These are phyloP conservation scores for Cepaea hortensis DNA, from an alignment of 2,888 invertebrate species.

Conservation along the genomic window DNA sequence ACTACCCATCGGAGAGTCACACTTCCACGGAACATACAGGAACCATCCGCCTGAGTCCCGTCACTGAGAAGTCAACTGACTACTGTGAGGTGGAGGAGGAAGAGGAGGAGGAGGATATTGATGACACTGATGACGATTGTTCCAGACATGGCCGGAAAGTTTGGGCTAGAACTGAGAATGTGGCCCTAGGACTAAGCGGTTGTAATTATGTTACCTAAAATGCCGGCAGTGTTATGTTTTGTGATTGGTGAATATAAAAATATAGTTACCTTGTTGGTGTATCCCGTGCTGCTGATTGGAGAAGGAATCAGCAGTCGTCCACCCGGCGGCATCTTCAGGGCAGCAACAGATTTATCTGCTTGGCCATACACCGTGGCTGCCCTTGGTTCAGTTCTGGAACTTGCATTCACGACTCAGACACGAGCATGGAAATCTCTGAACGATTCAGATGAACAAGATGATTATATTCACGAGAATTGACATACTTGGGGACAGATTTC, in stretches of 20 bases:
- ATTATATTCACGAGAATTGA: too few relatives aligned
- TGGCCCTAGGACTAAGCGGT: neutral
- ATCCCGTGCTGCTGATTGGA: too few relatives aligned
- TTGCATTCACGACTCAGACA: too few relatives aligned
- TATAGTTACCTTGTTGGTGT: neutral
- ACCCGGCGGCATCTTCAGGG: too few relatives aligned
- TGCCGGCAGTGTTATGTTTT: neutral
- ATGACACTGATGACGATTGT: neutral
- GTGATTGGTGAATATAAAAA: neutral
- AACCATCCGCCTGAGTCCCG: conserved; percentile 35
- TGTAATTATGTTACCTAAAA: neutral
- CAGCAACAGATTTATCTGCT: too few relatives aligned
- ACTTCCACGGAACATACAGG: neutral
- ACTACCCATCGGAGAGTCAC: conserved; percentile 19
- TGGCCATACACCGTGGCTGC: too few relatives aligned
- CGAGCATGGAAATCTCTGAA: too few relatives aligned
- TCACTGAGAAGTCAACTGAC: neutral
- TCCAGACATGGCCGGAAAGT: conserved; percentile 14
- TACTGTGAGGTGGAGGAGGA: neutral
- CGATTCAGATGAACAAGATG: too few relatives aligned
- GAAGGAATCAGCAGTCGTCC: too few relatives aligned
- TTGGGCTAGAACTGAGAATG: conserved; percentile 26
- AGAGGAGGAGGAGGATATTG: neutral
- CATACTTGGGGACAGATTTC: too few relatives aligned
- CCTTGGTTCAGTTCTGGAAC: too few relatives aligned